These are phyloP conservation scores for Eumaeus atala DNA, from an alignment of 1,140 invertebrate genomes.

Conservation along the genomic window DNA sequence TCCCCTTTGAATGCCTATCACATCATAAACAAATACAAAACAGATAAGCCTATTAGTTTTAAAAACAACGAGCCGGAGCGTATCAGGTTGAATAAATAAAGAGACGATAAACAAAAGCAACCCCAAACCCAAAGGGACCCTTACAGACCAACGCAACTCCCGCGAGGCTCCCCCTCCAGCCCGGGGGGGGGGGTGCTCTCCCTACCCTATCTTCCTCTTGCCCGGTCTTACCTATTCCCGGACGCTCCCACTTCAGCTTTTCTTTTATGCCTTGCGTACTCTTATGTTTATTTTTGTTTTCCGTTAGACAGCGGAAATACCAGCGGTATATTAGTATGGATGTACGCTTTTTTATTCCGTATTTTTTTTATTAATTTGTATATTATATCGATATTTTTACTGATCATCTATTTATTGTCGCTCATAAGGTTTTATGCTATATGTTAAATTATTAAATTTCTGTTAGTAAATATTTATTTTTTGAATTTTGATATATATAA, in stretches of 20 bases:
- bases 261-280: conserved; percentile 66
- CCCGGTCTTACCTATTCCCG: conserved; percentile 43
- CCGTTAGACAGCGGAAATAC: conserved; percentile 67
- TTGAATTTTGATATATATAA: too few species aligned
- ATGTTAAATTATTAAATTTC: too few species aligned
- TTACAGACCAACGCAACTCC: conserved; percentile 33
- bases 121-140: conserved; percentile 42
- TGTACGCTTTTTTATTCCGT: conserved; percentile 16
- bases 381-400: not conserved
- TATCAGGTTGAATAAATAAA: conserved; percentile 51
- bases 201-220: conserved; percentile 27
- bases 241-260: conserved; percentile 64
- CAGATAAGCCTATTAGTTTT: conserved; percentile 32
- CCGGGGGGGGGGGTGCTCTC: conserved; percentile 10
- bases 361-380: too few species aligned
- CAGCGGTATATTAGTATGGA: conserved; percentile 45
- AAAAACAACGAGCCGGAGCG: conserved; percentile 31
- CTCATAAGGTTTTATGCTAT: too few species aligned
- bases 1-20: not conserved
- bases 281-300: conserved; percentile 71
- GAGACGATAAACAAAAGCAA: conserved; percentile 56
- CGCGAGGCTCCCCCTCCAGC: conserved; percentile 29
- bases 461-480: too few species aligned
- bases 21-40: conserved; percentile 23
- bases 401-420: not conserved